phyloP scores from a whole-genome alignment of 2,888 invertebrate species.

The Eupithecia centaureata region DNA sequence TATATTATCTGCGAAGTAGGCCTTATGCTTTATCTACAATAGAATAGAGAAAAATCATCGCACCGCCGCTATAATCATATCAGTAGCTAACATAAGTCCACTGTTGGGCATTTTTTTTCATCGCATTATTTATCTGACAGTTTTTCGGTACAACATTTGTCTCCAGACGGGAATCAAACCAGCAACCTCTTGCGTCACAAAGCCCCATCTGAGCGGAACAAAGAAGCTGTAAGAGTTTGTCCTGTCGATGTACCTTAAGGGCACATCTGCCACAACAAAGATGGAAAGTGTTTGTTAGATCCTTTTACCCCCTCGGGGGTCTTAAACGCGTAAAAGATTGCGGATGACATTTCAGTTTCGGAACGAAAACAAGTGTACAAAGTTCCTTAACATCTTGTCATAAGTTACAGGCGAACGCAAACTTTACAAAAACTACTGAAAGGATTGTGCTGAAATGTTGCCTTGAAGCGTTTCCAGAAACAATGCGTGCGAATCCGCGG shows the following conservation, averaged over 20 bases:
- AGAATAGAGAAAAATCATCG: not conserved
- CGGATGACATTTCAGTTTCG: slow-evolving; percentile 31
- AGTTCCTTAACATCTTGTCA: slow-evolving; percentile 35
- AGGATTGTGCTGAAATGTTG: no score
- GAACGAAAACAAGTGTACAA: slow-evolving; percentile 28
- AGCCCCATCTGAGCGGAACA: not conserved
- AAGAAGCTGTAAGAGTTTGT: not conserved
- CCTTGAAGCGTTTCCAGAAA: no score
- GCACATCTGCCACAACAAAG: slow-evolving; percentile 42
- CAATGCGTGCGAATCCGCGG: no score
- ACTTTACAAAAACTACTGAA: no score
- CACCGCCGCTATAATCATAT: no score
- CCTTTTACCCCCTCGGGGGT: slow-evolving; percentile 39
- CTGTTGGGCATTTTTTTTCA: no score
- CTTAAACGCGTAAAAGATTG: slow-evolving; percentile 38
- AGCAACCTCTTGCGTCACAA: not conserved
- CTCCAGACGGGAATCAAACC: not conserved
- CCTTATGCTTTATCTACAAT: no score
- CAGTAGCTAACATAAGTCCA: no score
- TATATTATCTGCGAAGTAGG: not conserved
- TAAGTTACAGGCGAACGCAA: slow-evolving; percentile 20
- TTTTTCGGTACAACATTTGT: not conserved
- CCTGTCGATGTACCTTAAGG: slow-evolving; percentile 17
- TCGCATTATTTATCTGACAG: not conserved
- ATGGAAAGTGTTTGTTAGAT: slow-evolving; percentile 39